Conservation (phyloP, 2,113 vertebrate genomes). For the Podilymbus podiceps region DNA sequence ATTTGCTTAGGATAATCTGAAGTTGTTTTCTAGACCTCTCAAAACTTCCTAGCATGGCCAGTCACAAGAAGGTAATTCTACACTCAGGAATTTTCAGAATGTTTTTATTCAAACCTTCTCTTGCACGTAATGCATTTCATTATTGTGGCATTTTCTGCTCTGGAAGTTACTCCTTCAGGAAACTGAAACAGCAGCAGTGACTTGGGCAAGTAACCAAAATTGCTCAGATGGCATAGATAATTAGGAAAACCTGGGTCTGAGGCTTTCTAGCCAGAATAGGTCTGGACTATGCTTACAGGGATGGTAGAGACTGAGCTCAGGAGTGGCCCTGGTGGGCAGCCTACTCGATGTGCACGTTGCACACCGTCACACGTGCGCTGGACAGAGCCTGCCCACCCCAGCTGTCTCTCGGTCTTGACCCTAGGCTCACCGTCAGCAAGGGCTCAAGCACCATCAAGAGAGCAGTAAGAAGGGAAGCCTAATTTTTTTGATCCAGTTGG, state of each 20-base stretch:
- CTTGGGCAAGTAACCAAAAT: neutral
- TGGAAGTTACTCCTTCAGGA: neutral
- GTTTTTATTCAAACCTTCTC: neutral
- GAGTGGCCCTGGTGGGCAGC: neutral
- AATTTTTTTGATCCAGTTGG: neutral
- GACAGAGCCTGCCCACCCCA: neutral
- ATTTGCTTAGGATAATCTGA: neutral
- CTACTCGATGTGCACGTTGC: too few species aligned
- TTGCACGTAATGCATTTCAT: neutral
- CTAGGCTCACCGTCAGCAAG: neutral
- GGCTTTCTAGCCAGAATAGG: neutral
- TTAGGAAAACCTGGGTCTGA: neutral
- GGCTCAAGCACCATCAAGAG: neutral
- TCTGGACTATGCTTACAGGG: neutral
- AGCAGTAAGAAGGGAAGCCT: neutral
- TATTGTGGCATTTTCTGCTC: neutral
- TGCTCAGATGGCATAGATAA: neutral
- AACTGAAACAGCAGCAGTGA: neutral
- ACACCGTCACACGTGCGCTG: neutral
- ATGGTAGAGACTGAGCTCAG: neutral
- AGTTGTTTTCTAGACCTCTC: neutral
- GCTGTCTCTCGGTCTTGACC: neutral
- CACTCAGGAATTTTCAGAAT: neutral
- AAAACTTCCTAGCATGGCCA: neutral
- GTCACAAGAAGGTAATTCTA: neutral